A percentile compares a stretch with the other conserved stretches of the same genome.
Conservation (phyloP, 2,888 invertebrate genomes). For the Caenorhabditis becei region DNA sequence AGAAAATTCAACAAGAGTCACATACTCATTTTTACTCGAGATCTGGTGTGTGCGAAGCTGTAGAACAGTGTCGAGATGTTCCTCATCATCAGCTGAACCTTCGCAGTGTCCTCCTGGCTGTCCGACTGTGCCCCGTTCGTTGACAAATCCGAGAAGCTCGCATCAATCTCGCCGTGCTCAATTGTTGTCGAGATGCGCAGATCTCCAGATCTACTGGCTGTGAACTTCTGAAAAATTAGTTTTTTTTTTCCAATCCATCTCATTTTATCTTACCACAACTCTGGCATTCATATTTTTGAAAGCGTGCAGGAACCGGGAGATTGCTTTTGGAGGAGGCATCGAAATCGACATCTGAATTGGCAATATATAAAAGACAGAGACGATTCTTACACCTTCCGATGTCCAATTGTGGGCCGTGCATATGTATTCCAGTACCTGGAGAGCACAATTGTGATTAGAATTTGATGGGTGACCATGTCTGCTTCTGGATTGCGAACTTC, state of each 20-base stretch:
- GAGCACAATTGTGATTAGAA: conserved; percentile 48
- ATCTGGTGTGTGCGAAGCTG: conserved; percentile 40
- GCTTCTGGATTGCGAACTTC: conserved; percentile 58
- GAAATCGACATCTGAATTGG: conserved; percentile 38
- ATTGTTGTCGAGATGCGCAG: conserved; percentile 43
- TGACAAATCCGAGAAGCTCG: conserved; percentile 46
- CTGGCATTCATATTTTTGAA: conserved; percentile 53
- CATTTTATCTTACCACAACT: conserved; percentile 25
- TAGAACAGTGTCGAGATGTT: conserved; percentile 52
- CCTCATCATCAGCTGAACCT: conserved; percentile 50
- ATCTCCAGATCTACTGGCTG: conserved; percentile 51
- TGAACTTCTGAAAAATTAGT: conserved; percentile 46
- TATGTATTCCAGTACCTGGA: conserved; percentile 54
- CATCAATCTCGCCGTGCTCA: conserved; percentile 53
- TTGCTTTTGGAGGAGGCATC: conserved; percentile 43
- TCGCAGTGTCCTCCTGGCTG: conserved; percentile 59
- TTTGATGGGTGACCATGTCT: conserved; percentile 55
- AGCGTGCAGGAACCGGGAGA: conserved; percentile 34
- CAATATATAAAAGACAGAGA: neutral
- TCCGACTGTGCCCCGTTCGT: conserved; percentile 37
- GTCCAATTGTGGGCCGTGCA: conserved; percentile 39
- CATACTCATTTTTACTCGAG: conserved; percentile 61
- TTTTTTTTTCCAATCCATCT: no score
- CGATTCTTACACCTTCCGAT: conserved; percentile 36
- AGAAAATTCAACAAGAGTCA: neutral